A percentile compares a stretch with the other conserved stretches of the same genome.
Conservation (phyloP, 1,140 invertebrate genomes). For the Telenomus remus region DNA sequence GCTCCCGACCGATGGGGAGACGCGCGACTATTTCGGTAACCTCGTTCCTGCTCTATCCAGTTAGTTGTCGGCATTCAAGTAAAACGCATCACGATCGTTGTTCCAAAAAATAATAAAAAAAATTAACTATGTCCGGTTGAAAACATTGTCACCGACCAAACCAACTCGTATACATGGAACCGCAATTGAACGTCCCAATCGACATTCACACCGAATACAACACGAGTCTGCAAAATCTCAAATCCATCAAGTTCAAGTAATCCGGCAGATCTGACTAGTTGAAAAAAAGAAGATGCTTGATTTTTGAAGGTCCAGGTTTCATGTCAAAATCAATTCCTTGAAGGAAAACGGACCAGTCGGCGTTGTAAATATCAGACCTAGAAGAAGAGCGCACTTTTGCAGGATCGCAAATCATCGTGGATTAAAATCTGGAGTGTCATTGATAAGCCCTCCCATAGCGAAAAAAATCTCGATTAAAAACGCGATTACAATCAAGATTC, state of each 20-base stretch:
- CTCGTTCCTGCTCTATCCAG: slow-evolving; percentile 60
- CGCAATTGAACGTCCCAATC: slow-evolving; percentile 61
- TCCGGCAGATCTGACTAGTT: slow-evolving; percentile 7
- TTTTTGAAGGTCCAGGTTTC: no score
- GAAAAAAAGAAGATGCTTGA: background rate
- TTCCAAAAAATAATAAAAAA: background rate
- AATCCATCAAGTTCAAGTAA: slow-evolving; percentile 70
- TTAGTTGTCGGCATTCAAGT: slow-evolving; percentile 66
- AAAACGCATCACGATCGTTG: slow-evolving; percentile 56
- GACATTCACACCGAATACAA: slow-evolving; percentile 64
- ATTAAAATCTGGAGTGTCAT: no score
- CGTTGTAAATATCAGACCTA: no score
- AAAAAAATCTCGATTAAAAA: no score
- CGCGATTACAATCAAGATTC: no score
- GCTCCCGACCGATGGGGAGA: slow-evolving; percentile 53
- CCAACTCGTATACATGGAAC: slow-evolving; percentile 69
- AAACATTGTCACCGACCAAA: background rate
- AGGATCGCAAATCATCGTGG: no score
- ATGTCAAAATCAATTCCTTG: no score
- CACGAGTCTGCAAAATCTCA: slow-evolving; percentile 65
- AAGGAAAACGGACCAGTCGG: no score
- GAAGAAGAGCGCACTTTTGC: no score
- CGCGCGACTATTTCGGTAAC: slow-evolving; percentile 52
- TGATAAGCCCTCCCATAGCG: no score
- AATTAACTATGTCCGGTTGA: background rate